These are phyloP conservation scores for Emesis furor DNA, from an alignment of 2,888 invertebrate species.

Conservation along the genomic window DNA sequence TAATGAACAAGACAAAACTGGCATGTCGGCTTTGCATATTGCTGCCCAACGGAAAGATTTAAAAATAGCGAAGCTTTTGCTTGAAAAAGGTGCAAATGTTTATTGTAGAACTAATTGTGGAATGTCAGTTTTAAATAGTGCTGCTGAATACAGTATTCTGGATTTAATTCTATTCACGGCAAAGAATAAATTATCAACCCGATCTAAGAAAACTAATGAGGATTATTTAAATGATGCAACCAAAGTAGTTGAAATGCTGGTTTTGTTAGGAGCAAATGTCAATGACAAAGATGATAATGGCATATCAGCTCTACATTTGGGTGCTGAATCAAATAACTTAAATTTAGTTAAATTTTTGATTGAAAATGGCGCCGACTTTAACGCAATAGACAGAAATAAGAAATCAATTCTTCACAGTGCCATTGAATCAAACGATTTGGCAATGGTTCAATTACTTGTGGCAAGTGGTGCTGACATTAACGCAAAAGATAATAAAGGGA, in stretches of 20 bases:
- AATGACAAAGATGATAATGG: neutral
- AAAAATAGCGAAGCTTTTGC: neutral
- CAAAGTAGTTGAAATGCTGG: neutral
- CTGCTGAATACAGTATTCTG: neutral
- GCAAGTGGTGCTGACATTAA: neutral
- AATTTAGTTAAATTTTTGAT: conserved; percentile 5
- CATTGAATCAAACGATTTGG: neutral
- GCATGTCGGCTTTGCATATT: conserved; percentile 8
- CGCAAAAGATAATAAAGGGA: neutral
- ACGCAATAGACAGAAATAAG: neutral
- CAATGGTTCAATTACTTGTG: neutral
- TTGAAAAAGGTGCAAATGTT: neutral
- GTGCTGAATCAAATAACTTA: neutral
- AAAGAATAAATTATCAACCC: neutral
- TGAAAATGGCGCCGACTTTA: neutral
- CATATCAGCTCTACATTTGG: conserved; percentile 41
- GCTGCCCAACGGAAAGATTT: conserved; percentile 5
- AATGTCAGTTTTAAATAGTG: conserved; percentile 8
- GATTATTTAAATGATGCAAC: neutral
- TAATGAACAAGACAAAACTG: neutral
- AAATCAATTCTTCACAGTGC: neutral
- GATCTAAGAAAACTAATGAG: neutral
- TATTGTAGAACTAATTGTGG: neutral
- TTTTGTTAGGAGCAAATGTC: neutral
- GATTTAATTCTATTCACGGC: neutral